These are phyloP conservation scores for Varanus komodoensis DNA, from an alignment of 2,113 vertebrate genomes.

Conservation along the genomic window DNA sequence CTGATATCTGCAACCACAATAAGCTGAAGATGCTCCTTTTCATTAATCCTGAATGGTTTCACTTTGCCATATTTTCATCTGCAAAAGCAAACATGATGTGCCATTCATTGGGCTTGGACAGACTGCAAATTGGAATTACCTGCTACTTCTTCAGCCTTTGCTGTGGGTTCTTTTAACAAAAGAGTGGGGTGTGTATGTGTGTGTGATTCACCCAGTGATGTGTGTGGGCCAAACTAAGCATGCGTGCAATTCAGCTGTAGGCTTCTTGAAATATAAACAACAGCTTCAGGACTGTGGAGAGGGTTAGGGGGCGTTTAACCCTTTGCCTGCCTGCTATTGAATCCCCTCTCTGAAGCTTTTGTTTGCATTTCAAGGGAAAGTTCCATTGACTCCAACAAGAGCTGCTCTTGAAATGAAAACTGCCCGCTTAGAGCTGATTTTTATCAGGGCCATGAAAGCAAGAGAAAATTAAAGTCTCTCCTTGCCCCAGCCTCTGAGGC, in stretches of 20 bases:
- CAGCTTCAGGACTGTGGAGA: background rate
- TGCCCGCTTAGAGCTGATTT: background rate
- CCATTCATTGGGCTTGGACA: background rate
- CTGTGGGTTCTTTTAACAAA: background rate
- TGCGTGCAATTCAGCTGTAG: background rate
- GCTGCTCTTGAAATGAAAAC: background rate
- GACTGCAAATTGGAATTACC: background rate
- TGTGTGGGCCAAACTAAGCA: background rate
- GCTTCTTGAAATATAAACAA: background rate
- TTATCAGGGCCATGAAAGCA: background rate
- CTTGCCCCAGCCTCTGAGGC: background rate
- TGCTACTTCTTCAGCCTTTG: background rate
- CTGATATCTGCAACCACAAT: background rate
- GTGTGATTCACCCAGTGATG: background rate
- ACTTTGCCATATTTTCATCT: background rate
- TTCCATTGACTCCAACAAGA: background rate
- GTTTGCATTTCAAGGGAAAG: background rate
- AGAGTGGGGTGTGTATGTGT: too few species aligned
- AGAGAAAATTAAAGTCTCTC: background rate
- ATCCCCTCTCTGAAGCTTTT: background rate
- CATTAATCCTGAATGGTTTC: background rate
- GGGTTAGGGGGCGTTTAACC: background rate
- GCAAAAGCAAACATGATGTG: background rate
- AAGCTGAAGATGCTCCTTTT: background rate
- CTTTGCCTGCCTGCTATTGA: background rate